Evolutionary conservation across 2,113 vertebrate species (phyloP).

Genomic region (Australoheros scitulus): DNA sequence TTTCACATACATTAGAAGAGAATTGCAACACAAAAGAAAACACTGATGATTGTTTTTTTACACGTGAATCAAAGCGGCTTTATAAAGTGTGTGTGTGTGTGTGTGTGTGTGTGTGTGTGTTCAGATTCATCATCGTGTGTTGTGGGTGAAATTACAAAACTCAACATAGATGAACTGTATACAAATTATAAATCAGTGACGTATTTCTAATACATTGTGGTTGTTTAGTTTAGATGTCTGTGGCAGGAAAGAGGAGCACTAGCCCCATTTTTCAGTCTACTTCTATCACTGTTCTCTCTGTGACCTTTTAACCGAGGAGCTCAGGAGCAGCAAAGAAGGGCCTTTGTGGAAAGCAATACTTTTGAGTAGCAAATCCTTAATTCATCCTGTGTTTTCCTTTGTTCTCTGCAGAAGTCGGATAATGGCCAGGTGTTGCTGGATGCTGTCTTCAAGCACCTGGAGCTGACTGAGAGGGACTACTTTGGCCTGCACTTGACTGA

Average conservation of each 20-base stretch:
- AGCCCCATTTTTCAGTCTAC: background rate
- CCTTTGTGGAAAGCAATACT: background rate
- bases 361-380: background rate
- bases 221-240: conserved; percentile 26
- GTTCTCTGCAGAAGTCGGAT: conserved; percentile 88
- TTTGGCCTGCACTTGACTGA: conserved; percentile 96
- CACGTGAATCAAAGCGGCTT: background rate
- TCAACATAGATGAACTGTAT: background rate
- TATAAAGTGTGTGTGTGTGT: background rate
- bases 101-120: background rate
- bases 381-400: background rate
- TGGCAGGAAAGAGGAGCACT: background rate
- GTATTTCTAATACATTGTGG: background rate
- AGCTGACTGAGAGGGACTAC: conserved; percentile 98
- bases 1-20: too few species aligned
- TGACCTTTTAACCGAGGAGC: conserved; percentile 13
- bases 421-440: conserved; percentile 95
- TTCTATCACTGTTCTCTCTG: background rate
- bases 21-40: too few species aligned
- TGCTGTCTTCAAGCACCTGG: conserved; percentile 94
- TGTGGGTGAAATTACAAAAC: background rate
- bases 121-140: background rate
- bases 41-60: too few species aligned
- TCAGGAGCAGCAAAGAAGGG: background rate
- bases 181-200: conserved; percentile 5